Percentiles rank a stretch among this genome's conserved stretches.
Evolutionary conservation across 92 coral and sea anemone genomes (phyloP).

Genomic region (Anthopleura xanthogrammica): DNA sequence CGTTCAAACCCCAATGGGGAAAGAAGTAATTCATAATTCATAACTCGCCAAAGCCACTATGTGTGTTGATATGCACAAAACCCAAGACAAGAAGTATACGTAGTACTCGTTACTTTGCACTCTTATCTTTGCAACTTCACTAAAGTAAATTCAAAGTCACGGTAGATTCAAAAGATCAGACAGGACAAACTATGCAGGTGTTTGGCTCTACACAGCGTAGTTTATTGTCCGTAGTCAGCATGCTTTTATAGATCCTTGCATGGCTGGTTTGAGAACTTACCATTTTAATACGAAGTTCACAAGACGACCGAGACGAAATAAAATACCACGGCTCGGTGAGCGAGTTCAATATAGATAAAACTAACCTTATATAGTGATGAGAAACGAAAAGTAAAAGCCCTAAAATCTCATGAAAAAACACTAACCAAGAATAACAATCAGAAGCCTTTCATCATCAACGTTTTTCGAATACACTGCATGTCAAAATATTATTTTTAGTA

Average conservation of each 20-base stretch:
- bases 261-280: not conserved
- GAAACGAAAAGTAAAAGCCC: not conserved
- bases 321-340: not conserved
- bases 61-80: not conserved
- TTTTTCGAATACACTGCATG: not conserved
- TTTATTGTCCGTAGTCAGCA: constrained; percentile 5
- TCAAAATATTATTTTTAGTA: not conserved
- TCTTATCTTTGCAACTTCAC: not conserved
- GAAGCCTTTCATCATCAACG: not conserved
- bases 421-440: not conserved
- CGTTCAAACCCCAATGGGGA: constrained; percentile 1
- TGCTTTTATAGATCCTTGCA: not conserved
- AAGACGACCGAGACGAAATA: not conserved
- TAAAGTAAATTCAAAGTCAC: not conserved
- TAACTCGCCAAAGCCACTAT: not conserved
- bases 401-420: not conserved
- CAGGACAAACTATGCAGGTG: constrained; percentile 11
- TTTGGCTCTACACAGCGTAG: not conserved
- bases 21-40: constrained; percentile 18
- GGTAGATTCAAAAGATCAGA: not conserved
- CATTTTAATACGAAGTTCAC: not conserved
- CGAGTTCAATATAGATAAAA: not conserved
- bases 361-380: not conserved
- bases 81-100: constrained; percentile 8
- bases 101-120: not conserved